These are phyloP conservation scores for Lepidocolaptes lacrymiger DNA, from an alignment of 2,797 vertebrate species.

Conservation along the genomic window DNA sequence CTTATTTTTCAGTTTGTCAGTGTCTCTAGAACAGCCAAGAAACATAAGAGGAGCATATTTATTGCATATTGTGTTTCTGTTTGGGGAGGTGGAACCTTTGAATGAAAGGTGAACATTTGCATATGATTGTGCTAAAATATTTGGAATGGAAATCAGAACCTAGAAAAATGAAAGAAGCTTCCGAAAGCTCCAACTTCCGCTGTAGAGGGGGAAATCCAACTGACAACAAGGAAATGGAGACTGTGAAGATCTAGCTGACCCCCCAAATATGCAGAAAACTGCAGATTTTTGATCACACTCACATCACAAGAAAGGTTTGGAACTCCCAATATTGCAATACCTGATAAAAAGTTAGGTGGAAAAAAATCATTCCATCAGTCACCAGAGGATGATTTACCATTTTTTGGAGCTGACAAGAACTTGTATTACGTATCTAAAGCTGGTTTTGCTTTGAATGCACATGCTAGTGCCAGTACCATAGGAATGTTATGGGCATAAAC, in stretches of 20 bases:
- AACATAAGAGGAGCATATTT: neutral
- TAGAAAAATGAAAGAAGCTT: neutral
- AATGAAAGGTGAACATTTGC: neutral
- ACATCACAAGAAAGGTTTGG: neutral
- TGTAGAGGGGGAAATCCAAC: neutral
- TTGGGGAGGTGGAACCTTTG: neutral
- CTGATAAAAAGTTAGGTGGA: neutral
- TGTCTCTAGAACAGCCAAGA: neutral
- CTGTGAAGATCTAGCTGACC: neutral
- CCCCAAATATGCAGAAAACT: neutral
- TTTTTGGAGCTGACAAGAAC: neutral
- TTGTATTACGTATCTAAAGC: neutral
- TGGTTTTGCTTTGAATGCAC: neutral
- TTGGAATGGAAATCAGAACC: neutral
- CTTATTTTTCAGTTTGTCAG: neutral
- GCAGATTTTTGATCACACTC: neutral
- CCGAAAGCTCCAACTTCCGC: neutral
- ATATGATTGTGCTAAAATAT: neutral
- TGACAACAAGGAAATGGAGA: neutral
- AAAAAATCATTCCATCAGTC: neutral
- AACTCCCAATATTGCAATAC: neutral
- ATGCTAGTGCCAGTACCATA: neutral
- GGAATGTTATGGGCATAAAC: neutral
- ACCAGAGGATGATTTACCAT: neutral
- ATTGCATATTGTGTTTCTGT: neutral